Conservation (phyloP, 2,888 invertebrate genomes). For the Pseudococcus viburni region DNA sequence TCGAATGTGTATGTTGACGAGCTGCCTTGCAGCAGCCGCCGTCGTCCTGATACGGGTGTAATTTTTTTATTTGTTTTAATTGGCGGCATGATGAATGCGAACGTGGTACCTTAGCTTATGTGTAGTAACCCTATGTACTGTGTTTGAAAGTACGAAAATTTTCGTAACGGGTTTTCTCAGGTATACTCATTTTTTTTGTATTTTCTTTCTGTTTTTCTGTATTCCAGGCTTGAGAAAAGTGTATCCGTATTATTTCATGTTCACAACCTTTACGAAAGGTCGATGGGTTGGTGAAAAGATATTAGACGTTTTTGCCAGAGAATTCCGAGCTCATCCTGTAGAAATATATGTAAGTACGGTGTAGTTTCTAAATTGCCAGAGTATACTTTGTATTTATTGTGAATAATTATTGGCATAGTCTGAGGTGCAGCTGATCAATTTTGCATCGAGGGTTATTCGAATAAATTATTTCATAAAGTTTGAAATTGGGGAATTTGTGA, state of each 20-base stretch:
- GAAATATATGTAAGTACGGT: slow-evolving; percentile 81
- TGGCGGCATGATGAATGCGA: slow-evolving; percentile 11
- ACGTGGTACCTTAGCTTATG: background rate
- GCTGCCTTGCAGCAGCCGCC: background rate
- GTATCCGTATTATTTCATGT: slow-evolving; percentile 97
- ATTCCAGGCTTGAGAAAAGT: slow-evolving; percentile 91
- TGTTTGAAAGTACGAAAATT: no score
- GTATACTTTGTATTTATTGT: background rate
- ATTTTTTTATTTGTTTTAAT: slow-evolving; percentile 33
- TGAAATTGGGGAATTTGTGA: no score
- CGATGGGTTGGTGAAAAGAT: slow-evolving; percentile 96
- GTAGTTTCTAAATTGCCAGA: no score
- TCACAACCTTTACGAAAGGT: slow-evolving; percentile 95
- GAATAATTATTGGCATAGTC: no score
- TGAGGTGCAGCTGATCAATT: no score
- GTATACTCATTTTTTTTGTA: background rate
- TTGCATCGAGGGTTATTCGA: no score
- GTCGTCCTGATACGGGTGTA: background rate
- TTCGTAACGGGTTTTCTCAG: background rate
- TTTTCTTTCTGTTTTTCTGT: slow-evolving; percentile 54
- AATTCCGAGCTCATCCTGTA: slow-evolving; percentile 94
- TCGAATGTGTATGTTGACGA: slow-evolving; percentile 1
- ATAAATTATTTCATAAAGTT: no score
- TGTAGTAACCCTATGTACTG: background rate
- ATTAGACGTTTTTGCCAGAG: slow-evolving; percentile 91